phyloP scores from a whole-genome alignment of 2,888 invertebrate species.

The Tenthredo mesomela region DNA sequence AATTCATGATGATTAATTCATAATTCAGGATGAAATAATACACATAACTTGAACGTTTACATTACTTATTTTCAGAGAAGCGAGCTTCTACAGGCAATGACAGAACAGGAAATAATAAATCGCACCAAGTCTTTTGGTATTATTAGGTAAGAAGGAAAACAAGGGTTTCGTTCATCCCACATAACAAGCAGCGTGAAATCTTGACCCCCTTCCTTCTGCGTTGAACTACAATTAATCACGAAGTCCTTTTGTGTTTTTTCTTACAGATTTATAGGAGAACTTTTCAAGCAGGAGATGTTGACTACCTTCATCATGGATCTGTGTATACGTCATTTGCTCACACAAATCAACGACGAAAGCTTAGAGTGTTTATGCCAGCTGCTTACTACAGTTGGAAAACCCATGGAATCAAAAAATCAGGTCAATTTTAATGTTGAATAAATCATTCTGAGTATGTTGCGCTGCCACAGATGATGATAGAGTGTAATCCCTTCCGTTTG shows the following conservation, averaged over 20 bases:
- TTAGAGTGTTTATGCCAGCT: slow-evolving; percentile 96
- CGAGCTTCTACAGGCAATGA: slow-evolving; percentile 84
- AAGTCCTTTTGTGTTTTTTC: slow-evolving; percentile 33
- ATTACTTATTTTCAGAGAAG: slow-evolving; percentile 79
- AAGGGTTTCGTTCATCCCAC: neutral
- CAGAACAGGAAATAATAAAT: slow-evolving; percentile 88
- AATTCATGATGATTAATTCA: too few relatives aligned
- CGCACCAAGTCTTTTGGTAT: slow-evolving; percentile 94
- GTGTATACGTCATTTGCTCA: slow-evolving; percentile 89
- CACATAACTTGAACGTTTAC: neutral
- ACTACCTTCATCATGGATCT: slow-evolving; percentile 92
- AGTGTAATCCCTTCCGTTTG: neutral
- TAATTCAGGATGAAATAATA: too few relatives aligned
- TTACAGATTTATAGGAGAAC: slow-evolving; percentile 87
- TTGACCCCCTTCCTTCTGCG: slow-evolving; percentile 8
- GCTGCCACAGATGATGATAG: neutral
- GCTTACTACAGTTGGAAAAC: slow-evolving; percentile 93
- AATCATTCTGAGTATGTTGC: neutral
- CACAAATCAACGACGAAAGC: slow-evolving; percentile 91
- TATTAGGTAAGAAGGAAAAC: slow-evolving; percentile 80
- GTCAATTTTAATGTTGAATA: slow-evolving; percentile 57
- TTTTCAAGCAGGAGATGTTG: slow-evolving; percentile 95
- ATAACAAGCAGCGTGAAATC: neutral
- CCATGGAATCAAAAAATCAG: slow-evolving; percentile 82
- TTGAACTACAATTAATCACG: neutral